A percentile compares a stretch with the other conserved stretches of the same genome.
Evolutionary conservation across 2,888 invertebrate genomes (phyloP).

Genomic region (Sphaerophoria taeniata): DNA sequence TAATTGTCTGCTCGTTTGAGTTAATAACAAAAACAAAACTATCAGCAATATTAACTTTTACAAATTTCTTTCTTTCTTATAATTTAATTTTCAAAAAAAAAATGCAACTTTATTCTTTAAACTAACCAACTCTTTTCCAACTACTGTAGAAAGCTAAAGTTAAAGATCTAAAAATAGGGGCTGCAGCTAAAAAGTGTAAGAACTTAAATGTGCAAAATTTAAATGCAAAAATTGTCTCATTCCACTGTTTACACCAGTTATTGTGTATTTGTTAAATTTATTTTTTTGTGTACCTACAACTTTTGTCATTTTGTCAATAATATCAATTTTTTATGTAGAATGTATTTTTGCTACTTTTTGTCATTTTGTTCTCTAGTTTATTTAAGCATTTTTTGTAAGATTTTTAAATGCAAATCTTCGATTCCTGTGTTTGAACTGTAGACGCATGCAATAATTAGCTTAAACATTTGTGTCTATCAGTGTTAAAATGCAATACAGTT

Average conservation of each 20-base stretch:
- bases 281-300: background rate
- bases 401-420: conserved; percentile 57
- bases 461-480: conserved; percentile 24
- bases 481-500: conserved; percentile 17
- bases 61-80: conserved; percentile 38
- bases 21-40: background rate
- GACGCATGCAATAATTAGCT: conserved; percentile 64
- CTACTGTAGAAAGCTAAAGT: conserved; percentile 73
- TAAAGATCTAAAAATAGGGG: conserved; percentile 70
- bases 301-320: conserved; percentile 58
- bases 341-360: conserved; percentile 36
- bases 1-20: conserved; percentile 2
- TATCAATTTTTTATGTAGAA: conserved; percentile 17
- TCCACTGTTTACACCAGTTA: conserved; percentile 63
- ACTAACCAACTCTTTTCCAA: conserved; percentile 72
- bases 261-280: conserved; percentile 40
- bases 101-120: conserved; percentile 35
- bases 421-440: conserved; percentile 48
- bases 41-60: conserved; percentile 34
- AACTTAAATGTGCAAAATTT: conserved; percentile 76
- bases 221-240: conserved; percentile 51
- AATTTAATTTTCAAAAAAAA: conserved; percentile 18
- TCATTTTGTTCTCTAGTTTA: conserved; percentile 64
- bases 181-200: conserved; percentile 81
- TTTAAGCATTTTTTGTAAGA: conserved; percentile 46